Percentiles rank a stretch among this genome's conserved stretches.
Evolutionary conservation across 2,888 invertebrate genomes (phyloP).

Genomic region (Chaetoderma sp.): DNA sequence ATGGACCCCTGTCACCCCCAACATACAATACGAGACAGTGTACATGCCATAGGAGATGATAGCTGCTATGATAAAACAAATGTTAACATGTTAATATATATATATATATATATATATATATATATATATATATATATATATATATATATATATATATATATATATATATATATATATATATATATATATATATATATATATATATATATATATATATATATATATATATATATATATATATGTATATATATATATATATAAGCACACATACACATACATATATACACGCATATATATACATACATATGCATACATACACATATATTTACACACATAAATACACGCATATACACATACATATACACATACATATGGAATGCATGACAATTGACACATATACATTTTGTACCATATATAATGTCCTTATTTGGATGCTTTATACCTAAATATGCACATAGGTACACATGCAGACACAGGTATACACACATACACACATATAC

Average conservation of each 20-base stretch:
- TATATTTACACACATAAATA: too few species aligned
- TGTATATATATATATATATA: background rate
- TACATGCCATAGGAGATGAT: too few species aligned
- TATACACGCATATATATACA: background rate
- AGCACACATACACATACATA: background rate
- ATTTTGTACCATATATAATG: too few species aligned
- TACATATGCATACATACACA: background rate
- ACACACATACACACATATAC: too few species aligned
- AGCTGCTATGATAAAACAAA: background rate
- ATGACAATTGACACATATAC: too few species aligned
- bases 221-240: slow-evolving; percentile 3
- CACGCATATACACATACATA: background rate
- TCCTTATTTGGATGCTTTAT: too few species aligned
- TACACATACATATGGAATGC: background rate
- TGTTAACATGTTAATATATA: background rate
- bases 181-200: slow-evolving; percentile 9
- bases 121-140: slow-evolving; percentile 9
- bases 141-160: slow-evolving; percentile 9
- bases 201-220: slow-evolving; percentile 9
- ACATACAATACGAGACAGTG: too few species aligned
- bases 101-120: too few species aligned
- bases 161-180: slow-evolving; percentile 9
- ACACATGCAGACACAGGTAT: too few species aligned
- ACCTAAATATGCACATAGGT: too few species aligned
- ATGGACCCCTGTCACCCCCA: too few species aligned